Percentiles rank a stretch among this genome's conserved stretches.
Evolutionary conservation across 1,140 invertebrate genomes (phyloP).

Genomic region (Eumeta japonica): DNA sequence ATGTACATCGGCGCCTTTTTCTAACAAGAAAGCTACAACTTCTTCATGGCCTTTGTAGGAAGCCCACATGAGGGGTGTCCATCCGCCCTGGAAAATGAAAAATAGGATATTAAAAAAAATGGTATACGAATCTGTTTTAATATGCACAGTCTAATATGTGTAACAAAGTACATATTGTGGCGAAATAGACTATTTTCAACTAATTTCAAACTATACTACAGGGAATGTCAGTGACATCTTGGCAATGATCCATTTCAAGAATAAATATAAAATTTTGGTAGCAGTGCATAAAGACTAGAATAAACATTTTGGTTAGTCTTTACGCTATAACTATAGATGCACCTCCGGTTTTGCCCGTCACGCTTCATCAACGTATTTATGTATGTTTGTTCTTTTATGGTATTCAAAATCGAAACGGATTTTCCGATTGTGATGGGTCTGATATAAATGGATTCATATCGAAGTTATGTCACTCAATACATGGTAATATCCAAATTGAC

Average conservation of each 20-base stretch:
- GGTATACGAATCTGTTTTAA: too few species aligned
- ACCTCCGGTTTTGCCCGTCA: too few species aligned
- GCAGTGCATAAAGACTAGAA: constrained; percentile 39
- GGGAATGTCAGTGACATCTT: constrained; percentile 48
- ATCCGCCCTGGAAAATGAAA: constrained; percentile 73
- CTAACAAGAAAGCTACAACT: constrained; percentile 78
- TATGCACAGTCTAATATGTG: too few species aligned
- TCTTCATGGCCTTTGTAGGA: constrained; percentile 87
- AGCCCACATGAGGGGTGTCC: constrained; percentile 97
- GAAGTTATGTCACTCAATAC: too few species aligned
- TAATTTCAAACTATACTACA: constrained; percentile 16
- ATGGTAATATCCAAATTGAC: too few species aligned
- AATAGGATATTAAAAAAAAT: constrained; percentile 5
- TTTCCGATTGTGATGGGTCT: too few species aligned
- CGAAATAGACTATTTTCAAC: neutral
- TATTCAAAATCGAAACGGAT: too few species aligned
- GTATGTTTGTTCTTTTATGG: too few species aligned
- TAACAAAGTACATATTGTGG: too few species aligned
- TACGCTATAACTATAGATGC: too few species aligned
- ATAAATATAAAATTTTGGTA: constrained; percentile 53
- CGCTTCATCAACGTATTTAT: too few species aligned
- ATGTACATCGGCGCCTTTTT: constrained; percentile 89
- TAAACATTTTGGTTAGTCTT: constrained; percentile 47
- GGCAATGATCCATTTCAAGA: constrained; percentile 43
- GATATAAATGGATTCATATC: too few species aligned